phyloP scores from a whole-genome alignment of 2,797 vertebrate genomes.

The Gallinago stenura region DNA sequence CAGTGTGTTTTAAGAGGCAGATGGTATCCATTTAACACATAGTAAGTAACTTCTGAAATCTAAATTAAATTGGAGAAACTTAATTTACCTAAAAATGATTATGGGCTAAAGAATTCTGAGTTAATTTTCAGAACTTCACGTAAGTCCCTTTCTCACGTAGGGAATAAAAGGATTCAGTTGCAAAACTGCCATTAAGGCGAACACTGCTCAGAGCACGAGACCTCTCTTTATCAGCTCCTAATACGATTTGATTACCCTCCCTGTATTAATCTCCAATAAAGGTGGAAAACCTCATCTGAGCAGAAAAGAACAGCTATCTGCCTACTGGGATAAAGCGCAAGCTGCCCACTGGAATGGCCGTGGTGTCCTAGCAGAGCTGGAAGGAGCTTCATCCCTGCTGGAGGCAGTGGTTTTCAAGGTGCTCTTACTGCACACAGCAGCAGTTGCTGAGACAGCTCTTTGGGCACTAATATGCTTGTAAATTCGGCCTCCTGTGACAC shows the following conservation, averaged over 20 bases:
- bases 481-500: background rate
- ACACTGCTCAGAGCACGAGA: background rate
- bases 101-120: slow-evolving; percentile 45
- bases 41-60: slow-evolving; percentile 79
- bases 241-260: slow-evolving; percentile 2
- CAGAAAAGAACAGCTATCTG: background rate
- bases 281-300: slow-evolving; percentile 19
- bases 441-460: slow-evolving; percentile 61
- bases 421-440: slow-evolving; percentile 22
- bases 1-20: slow-evolving; percentile 77
- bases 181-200: slow-evolving; percentile 29
- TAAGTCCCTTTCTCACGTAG: background rate
- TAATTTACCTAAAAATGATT: slow-evolving; percentile 74
- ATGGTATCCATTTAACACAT: slow-evolving; percentile 82
- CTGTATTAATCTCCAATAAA: background rate
- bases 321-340: background rate
- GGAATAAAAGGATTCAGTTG: slow-evolving; percentile 22
- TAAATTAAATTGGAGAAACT: slow-evolving; percentile 80
- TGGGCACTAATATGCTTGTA: slow-evolving; percentile 31
- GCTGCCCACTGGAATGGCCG: background rate
- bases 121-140: slow-evolving; percentile 13
- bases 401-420: slow-evolving; percentile 37
- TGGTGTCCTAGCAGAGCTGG: background rate
- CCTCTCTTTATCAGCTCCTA: background rate
- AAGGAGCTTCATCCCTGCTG: background rate